Percentiles rank a stretch among this genome's conserved stretches.
phyloP scores from a whole-genome alignment of 2,113 vertebrate species.

The Semicossyphus pulcher region DNA sequence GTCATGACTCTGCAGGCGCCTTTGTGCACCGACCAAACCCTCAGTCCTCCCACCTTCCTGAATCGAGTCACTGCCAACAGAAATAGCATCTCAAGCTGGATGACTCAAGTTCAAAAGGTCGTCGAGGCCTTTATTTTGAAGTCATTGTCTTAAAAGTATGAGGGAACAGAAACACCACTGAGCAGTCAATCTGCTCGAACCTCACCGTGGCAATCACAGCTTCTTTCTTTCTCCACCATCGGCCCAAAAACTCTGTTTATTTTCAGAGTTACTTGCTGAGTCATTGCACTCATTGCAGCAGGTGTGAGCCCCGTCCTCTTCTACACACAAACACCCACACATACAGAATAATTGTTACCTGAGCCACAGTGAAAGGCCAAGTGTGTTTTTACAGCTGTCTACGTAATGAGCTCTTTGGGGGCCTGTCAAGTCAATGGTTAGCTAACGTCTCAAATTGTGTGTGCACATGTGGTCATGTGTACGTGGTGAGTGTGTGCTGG shows the following conservation, averaged over 20 bases:
- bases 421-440: slow-evolving; percentile 56
- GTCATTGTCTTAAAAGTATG: not conserved
- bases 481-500: slow-evolving; percentile 19
- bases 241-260: slow-evolving; percentile 12
- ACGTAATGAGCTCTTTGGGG: slow-evolving; percentile 60
- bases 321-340: slow-evolving; percentile 5
- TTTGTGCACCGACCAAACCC: not conserved
- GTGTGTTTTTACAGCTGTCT: slow-evolving; percentile 73
- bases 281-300: slow-evolving; percentile 43
- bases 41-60: slow-evolving; percentile 1
- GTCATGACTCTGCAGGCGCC: not conserved
- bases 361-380: slow-evolving; percentile 46
- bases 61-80: slow-evolving; percentile 16
- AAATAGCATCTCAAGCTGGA: slow-evolving; percentile 12
- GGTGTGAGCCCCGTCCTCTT: slow-evolving; percentile 44
- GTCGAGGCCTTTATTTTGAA: not conserved
- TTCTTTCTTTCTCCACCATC: not conserved
- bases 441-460: slow-evolving; percentile 60
- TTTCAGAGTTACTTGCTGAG: slow-evolving; percentile 43
- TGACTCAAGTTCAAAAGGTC: slow-evolving; percentile 23
- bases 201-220: no score
- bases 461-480: not conserved
- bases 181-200: no score
- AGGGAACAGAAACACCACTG: not conserved
- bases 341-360: slow-evolving; percentile 48